phyloP scores from a whole-genome alignment of 1,140 invertebrate species.

The Drosophila funebris region DNA sequence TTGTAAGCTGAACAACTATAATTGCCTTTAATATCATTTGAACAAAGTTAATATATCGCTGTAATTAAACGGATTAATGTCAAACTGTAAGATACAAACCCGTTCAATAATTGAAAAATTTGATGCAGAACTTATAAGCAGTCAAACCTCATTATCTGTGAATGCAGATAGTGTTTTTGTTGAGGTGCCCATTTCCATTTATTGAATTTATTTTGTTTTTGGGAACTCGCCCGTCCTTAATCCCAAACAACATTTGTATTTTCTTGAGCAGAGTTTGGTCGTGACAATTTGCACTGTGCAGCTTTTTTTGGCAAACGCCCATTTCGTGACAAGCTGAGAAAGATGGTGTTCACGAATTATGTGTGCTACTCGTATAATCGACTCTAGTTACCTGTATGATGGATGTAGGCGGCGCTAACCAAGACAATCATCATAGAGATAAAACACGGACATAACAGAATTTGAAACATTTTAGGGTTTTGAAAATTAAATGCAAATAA shows the following conservation, averaged over 20 bases:
- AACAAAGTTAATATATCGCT: too few species aligned
- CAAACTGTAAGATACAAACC: too few species aligned
- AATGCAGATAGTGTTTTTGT: too few species aligned
- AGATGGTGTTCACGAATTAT: not conserved
- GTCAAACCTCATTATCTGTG: too few species aligned
- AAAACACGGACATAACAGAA: not conserved
- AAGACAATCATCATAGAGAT: not conserved
- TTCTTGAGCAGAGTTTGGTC: not conserved
- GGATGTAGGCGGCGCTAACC: not conserved
- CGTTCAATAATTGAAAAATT: too few species aligned
- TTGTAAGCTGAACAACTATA: too few species aligned
- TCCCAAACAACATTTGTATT: not conserved
- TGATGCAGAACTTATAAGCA: too few species aligned
- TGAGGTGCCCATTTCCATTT: too few species aligned
- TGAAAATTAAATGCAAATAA: not conserved
- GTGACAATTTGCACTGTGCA: conserved; percentile 10
- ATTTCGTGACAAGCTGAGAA: conserved; percentile 4
- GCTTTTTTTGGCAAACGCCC: not conserved
- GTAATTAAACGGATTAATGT: too few species aligned
- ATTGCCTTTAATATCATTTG: too few species aligned
- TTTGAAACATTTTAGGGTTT: not conserved
- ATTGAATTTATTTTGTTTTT: not conserved
- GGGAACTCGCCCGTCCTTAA: not conserved
- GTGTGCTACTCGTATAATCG: not conserved
- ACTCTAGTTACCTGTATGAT: not conserved